These are phyloP conservation scores for Drosophila ercepeae DNA, from an alignment of 1,140 invertebrate species.

Conservation along the genomic window DNA sequence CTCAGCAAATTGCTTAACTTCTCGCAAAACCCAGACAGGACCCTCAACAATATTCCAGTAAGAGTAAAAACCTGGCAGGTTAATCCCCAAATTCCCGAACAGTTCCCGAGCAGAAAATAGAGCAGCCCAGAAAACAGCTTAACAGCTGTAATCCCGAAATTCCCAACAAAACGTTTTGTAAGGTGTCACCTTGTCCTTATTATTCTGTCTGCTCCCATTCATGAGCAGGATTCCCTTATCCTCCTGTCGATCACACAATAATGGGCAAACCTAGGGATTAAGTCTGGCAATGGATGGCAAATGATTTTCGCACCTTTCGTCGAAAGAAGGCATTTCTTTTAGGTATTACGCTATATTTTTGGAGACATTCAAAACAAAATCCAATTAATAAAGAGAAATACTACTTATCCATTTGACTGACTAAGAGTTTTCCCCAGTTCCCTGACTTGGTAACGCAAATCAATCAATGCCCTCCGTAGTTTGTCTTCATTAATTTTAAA, in stretches of 20 bases:
- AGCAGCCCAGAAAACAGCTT: constrained; percentile 73
- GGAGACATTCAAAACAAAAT: constrained; percentile 1
- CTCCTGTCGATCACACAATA: constrained; percentile 75
- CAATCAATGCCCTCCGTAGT: constrained; percentile 50
- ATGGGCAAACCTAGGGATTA: constrained; percentile 61
- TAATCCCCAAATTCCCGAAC: constrained; percentile 42
- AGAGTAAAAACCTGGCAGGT: constrained; percentile 42
- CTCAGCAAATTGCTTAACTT: constrained; percentile 71
- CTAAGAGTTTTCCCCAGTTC: constrained; percentile 16
- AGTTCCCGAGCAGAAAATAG: constrained; percentile 56
- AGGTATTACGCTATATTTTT: constrained; percentile 6
- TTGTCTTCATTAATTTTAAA: constrained; percentile 41
- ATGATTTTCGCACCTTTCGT: constrained; percentile 74
- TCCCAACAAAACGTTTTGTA: constrained; percentile 63
- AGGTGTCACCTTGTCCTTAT: constrained; percentile 54
- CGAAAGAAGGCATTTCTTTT: constrained; percentile 9
- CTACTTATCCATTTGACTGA: too few species aligned
- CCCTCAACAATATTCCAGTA: constrained; percentile 30
- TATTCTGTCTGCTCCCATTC: constrained; percentile 53
- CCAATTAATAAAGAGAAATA: constrained; percentile 43
- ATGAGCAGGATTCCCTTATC: constrained; percentile 63
- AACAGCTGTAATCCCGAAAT: constrained; percentile 72
- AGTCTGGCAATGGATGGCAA: constrained; percentile 37
- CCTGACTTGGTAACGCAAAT: constrained; percentile 50
- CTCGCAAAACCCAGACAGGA: constrained; percentile 42